A percentile compares a stretch with the other conserved stretches of the same genome.
Conservation (phyloP, 2,113 vertebrate genomes). For the Dolichotis patagonum region DNA sequence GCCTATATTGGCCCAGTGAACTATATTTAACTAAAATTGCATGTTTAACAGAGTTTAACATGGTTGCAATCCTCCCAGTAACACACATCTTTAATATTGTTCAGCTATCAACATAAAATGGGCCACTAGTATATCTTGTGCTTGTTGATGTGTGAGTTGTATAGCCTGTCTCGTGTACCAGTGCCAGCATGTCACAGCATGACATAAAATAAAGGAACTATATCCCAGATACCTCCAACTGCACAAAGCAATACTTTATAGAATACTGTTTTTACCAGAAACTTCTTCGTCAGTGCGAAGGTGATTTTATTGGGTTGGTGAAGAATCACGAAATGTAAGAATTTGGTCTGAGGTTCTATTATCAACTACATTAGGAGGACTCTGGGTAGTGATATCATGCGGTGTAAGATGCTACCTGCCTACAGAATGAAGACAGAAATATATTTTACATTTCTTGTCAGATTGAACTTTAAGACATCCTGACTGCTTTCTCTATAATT, state of each 20-base stretch:
- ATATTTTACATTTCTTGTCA: constrained; percentile 87
- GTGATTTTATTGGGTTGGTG: neutral
- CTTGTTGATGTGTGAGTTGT: neutral
- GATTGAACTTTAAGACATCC: constrained; percentile 89
- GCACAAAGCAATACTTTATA: neutral
- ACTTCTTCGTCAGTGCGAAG: constrained; percentile 8
- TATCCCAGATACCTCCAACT: neutral
- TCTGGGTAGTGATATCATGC: constrained; percentile 26
- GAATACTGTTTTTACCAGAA: neutral
- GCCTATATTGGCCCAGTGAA: neutral
- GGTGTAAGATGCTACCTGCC: constrained; percentile 80
- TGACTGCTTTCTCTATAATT: constrained; percentile 84
- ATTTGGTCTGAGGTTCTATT: neutral
- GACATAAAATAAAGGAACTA: constrained; percentile 10
- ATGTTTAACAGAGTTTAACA: neutral
- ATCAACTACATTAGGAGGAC: constrained; percentile 54
- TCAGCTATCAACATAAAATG: neutral
- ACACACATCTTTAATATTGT: constrained; percentile 11
- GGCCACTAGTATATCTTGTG: neutral
- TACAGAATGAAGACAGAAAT: constrained; percentile 80
- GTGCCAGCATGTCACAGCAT: neutral
- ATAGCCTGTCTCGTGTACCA: neutral
- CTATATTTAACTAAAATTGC: neutral
- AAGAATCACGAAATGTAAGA: neutral
- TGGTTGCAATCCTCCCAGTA: neutral